Conservation (phyloP, 2,113 vertebrate species). For the Urocitellus parryii region DNA sequence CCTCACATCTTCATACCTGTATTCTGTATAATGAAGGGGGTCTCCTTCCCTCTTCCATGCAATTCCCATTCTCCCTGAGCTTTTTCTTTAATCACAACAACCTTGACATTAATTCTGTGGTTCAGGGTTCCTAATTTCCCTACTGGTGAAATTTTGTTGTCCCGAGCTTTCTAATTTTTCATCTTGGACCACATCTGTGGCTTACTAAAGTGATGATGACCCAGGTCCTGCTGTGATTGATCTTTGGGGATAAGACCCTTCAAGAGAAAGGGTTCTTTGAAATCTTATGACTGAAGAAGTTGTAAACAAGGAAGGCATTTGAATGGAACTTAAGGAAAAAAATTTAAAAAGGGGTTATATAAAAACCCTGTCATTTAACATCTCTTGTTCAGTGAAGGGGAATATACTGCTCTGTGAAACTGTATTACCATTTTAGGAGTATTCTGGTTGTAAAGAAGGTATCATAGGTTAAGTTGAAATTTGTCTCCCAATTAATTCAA, state of each 20-base stretch:
- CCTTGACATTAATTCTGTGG: background rate
- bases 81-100: background rate
- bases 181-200: background rate
- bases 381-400: background rate
- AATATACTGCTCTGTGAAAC: background rate
- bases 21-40: too few relatives aligned
- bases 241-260: background rate
- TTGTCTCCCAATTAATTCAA: background rate
- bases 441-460: background rate
- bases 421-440: background rate
- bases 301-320: slow-evolving; percentile 8
- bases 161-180: background rate
- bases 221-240: background rate
- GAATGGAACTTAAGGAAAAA: background rate
- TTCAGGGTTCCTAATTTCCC: background rate
- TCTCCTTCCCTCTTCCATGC: too few relatives aligned
- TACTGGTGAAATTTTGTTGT: background rate
- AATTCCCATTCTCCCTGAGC: background rate
- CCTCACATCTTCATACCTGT: too few relatives aligned
- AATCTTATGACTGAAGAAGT: background rate
- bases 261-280: background rate
- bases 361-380: background rate
- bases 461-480: background rate
- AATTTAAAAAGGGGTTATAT: background rate
- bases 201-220: background rate